Evolutionary conservation across 2,888 invertebrate species (phyloP).

Genomic region (Reticulitermes lucifugus): DNA sequence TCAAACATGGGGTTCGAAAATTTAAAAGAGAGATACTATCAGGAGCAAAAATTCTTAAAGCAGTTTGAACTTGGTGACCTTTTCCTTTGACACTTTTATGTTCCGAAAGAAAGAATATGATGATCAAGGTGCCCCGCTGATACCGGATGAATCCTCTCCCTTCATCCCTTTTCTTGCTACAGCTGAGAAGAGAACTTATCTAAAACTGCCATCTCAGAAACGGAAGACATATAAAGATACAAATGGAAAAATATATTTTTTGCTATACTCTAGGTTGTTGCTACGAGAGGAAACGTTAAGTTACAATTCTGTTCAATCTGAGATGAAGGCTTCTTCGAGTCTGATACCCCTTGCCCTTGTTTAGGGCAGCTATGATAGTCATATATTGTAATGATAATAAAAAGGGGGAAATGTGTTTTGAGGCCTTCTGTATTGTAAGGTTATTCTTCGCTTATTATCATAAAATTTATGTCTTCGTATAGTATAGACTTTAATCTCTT

Average conservation of each 20-base stretch:
- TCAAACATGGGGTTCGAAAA: neutral
- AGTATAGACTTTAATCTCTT: too few species aligned
- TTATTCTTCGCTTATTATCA: neutral
- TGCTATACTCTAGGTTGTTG: too few species aligned
- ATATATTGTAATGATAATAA: neutral
- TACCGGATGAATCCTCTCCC: neutral
- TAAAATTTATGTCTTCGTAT: too few species aligned
- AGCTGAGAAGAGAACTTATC: neutral
- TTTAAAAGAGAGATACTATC: neutral
- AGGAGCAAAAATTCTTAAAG: conserved; percentile 8
- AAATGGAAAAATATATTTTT: neutral
- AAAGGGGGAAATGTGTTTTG: neutral
- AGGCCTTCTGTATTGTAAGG: neutral
- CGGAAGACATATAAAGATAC: neutral
- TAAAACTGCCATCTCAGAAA: neutral
- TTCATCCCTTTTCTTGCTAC: neutral
- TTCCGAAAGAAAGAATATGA: neutral
- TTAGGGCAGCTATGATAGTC: neutral
- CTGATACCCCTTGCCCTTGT: neutral
- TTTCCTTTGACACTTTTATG: conserved; percentile 26
- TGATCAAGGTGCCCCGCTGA: conserved; percentile 26
- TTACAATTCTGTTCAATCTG: too few species aligned
- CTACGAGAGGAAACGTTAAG: too few species aligned
- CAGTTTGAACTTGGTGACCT: conserved; percentile 21
- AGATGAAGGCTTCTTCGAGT: neutral